These are phyloP conservation scores for Pipistrellus pygmaeus DNA, from an alignment of 2,797 vertebrate species.

Conservation along the genomic window DNA sequence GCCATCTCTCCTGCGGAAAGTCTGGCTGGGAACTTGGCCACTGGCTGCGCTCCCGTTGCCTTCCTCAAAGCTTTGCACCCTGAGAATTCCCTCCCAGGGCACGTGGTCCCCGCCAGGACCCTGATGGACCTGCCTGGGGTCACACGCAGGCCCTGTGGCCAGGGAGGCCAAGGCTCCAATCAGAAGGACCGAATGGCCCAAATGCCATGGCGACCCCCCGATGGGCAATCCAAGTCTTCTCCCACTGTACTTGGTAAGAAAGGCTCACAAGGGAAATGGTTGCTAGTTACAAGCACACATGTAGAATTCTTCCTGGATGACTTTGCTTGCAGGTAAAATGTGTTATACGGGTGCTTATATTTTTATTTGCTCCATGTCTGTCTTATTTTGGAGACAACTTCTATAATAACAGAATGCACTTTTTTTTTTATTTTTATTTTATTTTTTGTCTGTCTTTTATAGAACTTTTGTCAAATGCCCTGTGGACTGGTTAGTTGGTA, in stretches of 20 bases:
- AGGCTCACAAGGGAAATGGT: background rate
- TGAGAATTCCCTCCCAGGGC: background rate
- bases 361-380: background rate
- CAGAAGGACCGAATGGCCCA: background rate
- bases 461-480: background rate
- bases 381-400: conserved; percentile 7
- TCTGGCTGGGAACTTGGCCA: background rate
- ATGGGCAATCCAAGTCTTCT: background rate
- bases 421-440: background rate
- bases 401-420: background rate
- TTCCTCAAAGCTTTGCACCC: background rate
- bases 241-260: background rate
- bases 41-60: background rate
- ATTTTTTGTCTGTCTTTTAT: background rate
- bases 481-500: background rate
- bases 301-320: background rate
- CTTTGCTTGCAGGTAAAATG: background rate
- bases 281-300: background rate
- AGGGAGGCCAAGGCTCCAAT: background rate
- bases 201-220: background rate
- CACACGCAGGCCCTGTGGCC: no score
- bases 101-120: fast-evolving
- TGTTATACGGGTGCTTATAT: background rate
- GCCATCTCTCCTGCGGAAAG: background rate
- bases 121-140: background rate